phyloP scores from a whole-genome alignment of 2,888 invertebrate genomes.

The Cephonodes hylas region DNA sequence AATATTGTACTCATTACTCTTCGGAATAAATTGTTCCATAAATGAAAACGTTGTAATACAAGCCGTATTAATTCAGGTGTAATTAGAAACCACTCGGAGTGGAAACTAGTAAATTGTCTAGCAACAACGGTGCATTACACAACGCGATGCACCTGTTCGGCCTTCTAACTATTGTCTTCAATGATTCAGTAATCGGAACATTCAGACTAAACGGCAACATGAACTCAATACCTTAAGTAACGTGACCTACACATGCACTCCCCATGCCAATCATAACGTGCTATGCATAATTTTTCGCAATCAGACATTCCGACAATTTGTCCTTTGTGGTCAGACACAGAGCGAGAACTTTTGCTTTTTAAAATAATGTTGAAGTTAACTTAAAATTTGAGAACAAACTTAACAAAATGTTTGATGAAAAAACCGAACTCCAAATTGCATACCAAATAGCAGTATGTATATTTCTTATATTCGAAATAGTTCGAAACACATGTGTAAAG shows the following conservation, averaged over 20 bases:
- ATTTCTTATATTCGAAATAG: too few relatives aligned
- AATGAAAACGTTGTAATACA: not conserved
- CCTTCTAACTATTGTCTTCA: constrained; percentile 4
- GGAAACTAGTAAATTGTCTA: constrained; percentile 1
- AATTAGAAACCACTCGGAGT: not conserved
- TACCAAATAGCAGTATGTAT: too few relatives aligned
- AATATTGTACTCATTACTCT: not conserved
- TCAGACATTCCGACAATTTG: not conserved
- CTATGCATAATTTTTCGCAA: not conserved
- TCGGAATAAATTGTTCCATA: not conserved
- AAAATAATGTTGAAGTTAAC: too few relatives aligned
- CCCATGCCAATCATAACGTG: not conserved
- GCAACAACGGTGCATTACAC: not conserved
- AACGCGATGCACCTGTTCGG: not conserved
- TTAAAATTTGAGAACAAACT: too few relatives aligned
- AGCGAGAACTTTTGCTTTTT: too few relatives aligned
- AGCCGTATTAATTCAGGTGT: not conserved
- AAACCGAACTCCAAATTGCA: too few relatives aligned
- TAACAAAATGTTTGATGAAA: too few relatives aligned
- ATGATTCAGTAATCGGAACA: not conserved
- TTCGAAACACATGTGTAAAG: too few relatives aligned
- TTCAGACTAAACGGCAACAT: not conserved
- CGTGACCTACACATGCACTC: not conserved
- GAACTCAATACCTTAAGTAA: not conserved
- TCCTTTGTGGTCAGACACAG: not conserved